Base-by-base conservation (phyloP, 2,797 vertebrate species). In the Meriones psammophilus region DNA sequence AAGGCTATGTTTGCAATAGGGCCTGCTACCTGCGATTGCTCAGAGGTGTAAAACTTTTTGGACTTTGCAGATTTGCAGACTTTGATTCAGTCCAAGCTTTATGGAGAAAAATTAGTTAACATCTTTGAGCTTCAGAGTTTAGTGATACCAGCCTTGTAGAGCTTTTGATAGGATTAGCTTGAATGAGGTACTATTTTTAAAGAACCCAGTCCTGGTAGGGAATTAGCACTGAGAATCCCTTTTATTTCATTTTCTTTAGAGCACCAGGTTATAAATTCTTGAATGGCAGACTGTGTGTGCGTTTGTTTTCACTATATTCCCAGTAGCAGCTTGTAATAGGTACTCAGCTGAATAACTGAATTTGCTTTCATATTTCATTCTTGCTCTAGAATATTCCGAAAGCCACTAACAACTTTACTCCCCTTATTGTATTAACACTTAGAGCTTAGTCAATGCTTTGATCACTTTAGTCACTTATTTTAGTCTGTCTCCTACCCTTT, bases 311-410 rank as follows among this genome's bases (percentile, higher is more conserved):
- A 14, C 69, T 94, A 86, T 39, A 1, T 69, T 88, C 62, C 68
- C 76, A 56, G 33, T 1, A 9, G 69, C 68, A 88, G 28, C 26
- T 13, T 24, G 26, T 36, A 15, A 14, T 56, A 76, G 64, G 26
- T 46, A 22, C 17, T 93, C 77, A 84, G 0, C 33, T 69, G 81
- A 79, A 8, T 79, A 56, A 17, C 36, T 56, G 66, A 92, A 90
- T 80, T 86, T 89, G 42, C 22, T n/a, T 73, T 96, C 71, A 1
- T 83, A 74, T 17, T 92, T 92, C 28, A 28, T 88, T 74, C n/a
- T 12, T 95, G 58, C n/a, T 94, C 93, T 93, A 69, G 42, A 95
- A 85, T 56, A 73, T 73, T 62, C 83, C n/a, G 42, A 54, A 54
- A 66, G 46, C 64, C 58, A 20, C 18, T 60, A 30, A 77, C 15